Base-by-base conservation (phyloP, 1,140 invertebrate genomes). In the Drosophila cardini region DNA sequence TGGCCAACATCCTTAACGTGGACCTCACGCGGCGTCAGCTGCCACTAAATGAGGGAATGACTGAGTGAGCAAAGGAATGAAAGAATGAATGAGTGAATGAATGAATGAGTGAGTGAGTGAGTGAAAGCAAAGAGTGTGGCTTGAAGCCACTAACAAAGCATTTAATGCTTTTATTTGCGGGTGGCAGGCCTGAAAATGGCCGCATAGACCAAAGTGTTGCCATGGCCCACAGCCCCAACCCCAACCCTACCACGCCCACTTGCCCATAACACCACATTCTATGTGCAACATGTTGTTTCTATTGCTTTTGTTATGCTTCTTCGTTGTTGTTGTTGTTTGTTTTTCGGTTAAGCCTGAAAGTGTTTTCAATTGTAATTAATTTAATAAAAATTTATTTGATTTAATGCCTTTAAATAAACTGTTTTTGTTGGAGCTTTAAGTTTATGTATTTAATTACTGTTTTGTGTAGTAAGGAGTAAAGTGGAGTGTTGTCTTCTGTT, bases 101-200 rank as follows among this genome's bases (percentile, higher is more conserved):
- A 86, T 76, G 64, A 73, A 89, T 79, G 84, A 57, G 65, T 45
- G 57, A 16, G 16, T 26, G 16, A 65, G 13, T 7, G 40, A n/a
- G 32, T 57, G 34, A 36, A 10, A 15, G 48, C 9, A 15, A 34
- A 62, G 68, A 43, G 64, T 69, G 46, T 55, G 13, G 40, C 16
- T 52, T 52, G 46, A 62, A 53, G 63, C 55, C 70, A 68, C 55
- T 55, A 72, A 60, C 83, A 83, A 83, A 86, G 79, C 79, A 79
- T 86, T 86, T 79, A 86, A 87, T 83, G 83, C 80, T 86, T 86
- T 87, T 86, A 86, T 86, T 86, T 86, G 82, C 75, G 84, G 82
- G 82, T 72, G 68, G 68, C 79, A 87, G 69, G 73, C 79, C 79
- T 82, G 75, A 78, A 86, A 82, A 53, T 84, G 80, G 72, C 80